phyloP scores from a whole-genome alignment of 1,140 invertebrate genomes.

The Archivesica marissinica region DNA sequence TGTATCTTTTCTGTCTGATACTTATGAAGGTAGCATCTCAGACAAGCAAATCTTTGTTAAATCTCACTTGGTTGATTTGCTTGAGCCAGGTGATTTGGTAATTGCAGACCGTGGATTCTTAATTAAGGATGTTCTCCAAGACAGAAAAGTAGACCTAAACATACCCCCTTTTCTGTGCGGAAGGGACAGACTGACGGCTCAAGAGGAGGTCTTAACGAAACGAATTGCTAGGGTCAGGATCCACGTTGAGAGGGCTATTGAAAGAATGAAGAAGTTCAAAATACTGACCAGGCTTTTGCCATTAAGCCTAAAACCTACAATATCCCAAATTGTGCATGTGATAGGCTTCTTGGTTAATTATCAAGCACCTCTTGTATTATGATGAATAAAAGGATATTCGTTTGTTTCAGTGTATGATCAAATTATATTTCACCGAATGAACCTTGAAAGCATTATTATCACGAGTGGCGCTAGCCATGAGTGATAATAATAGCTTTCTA shows the following conservation, averaged over 20 bases:
- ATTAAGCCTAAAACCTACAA: slow-evolving; percentile 28
- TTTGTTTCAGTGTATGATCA: too few relatives aligned
- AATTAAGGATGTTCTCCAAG: background rate
- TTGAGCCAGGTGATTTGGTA: slow-evolving; percentile 18
- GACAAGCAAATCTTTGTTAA: slow-evolving; percentile 24
- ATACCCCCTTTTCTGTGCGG: slow-evolving; percentile 41
- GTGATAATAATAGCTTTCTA: background rate
- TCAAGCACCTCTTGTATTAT: slow-evolving; percentile 15
- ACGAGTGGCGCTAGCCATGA: too few relatives aligned
- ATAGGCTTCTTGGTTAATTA: slow-evolving; percentile 43
- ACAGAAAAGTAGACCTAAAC: slow-evolving; percentile 13
- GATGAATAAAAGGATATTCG: too few relatives aligned
- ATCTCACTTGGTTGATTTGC: slow-evolving; percentile 23
- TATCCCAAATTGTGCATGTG: slow-evolving; percentile 32
- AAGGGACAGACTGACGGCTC: background rate
- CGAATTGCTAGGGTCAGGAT: slow-evolving; percentile 18
- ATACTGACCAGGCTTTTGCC: slow-evolving; percentile 24
- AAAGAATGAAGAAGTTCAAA: slow-evolving; percentile 44
- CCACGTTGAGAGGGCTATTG: slow-evolving; percentile 34
- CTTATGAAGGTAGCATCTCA: slow-evolving; percentile 9
- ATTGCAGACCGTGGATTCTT: slow-evolving; percentile 45
- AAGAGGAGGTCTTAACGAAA: background rate
- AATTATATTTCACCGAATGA: too few relatives aligned
- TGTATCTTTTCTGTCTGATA: slow-evolving; percentile 70
- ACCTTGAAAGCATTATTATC: too few relatives aligned